These are phyloP conservation scores for Morpho achilles DNA, from an alignment of 2,888 invertebrate genomes.

Conservation along the genomic window DNA sequence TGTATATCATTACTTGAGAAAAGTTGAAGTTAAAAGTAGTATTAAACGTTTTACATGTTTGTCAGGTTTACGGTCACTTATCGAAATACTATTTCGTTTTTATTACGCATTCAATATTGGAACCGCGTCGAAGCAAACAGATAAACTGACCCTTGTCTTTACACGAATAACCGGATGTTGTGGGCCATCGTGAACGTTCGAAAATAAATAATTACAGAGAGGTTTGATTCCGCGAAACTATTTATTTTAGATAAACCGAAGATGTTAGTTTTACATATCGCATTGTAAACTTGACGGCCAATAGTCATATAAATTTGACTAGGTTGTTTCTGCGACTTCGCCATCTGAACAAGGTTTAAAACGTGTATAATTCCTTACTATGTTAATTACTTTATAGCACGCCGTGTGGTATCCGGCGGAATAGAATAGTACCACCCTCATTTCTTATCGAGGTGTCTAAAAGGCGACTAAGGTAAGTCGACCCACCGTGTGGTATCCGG, in stretches of 20 bases:
- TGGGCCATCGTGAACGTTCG: conserved; percentile 38
- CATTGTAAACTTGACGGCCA: conserved; percentile 54
- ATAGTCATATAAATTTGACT: conserved; percentile 30
- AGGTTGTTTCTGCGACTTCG: not conserved
- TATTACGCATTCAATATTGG: conserved; percentile 1
- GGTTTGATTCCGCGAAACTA: conserved; percentile 67
- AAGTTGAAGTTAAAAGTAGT: not conserved
- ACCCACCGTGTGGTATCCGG: no score
- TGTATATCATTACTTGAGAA: not conserved
- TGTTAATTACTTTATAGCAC: no score
- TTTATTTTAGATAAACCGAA: conserved; percentile 70
- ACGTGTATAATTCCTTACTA: no score
- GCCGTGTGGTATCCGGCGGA: no score
- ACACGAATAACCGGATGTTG: conserved; percentile 28
- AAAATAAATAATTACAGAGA: conserved; percentile 59
- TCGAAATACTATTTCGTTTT: conserved; percentile 2
- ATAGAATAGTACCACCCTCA: no score
- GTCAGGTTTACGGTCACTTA: not conserved
- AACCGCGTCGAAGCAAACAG: conserved; percentile 7
- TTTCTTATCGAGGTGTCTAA: no score
- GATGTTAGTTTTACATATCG: conserved; percentile 72
- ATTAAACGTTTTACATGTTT: no score
- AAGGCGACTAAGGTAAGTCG: no score
- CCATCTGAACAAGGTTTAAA: no score
- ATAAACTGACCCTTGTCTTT: conserved; percentile 9